Conservation (phyloP, 2,888 invertebrate species). For the Pammene aurita region DNA sequence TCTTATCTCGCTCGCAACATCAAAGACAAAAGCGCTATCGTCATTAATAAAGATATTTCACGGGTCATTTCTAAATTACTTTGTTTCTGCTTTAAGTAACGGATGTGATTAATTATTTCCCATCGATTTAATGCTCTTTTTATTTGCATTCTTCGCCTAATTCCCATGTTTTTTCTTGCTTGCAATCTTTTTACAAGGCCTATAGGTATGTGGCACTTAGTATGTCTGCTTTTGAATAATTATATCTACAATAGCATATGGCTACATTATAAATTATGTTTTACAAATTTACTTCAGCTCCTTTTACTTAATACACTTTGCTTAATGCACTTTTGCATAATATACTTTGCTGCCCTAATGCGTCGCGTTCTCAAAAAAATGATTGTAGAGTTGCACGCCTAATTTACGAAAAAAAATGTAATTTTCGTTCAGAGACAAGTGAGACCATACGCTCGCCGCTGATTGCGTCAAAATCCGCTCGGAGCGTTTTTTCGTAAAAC, state of each 20-base stretch:
- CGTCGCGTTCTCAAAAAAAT: too few species aligned
- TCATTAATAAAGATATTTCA: slow-evolving; percentile 46
- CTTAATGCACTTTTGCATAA: too few species aligned
- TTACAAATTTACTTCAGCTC: too few species aligned
- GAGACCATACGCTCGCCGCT: too few species aligned
- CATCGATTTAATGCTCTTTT: slow-evolving; percentile 24
- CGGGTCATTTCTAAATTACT: slow-evolving; percentile 44
- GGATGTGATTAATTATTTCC: slow-evolving; percentile 18
- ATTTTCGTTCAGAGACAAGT: too few species aligned
- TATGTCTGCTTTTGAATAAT: neutral
- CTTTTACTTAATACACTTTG: too few species aligned
- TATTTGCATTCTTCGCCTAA: slow-evolving; percentile 5
- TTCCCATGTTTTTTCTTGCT: slow-evolving; percentile 12
- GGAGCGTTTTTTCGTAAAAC: too few species aligned
- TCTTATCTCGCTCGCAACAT: slow-evolving; percentile 47
- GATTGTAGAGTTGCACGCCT: too few species aligned
- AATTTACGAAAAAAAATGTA: too few species aligned
- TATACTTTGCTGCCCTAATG: too few species aligned
- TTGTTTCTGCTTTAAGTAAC: slow-evolving; percentile 6
- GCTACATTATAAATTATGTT: neutral
- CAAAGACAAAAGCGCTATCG: slow-evolving; percentile 53
- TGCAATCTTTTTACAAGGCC: neutral
- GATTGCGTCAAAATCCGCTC: too few species aligned
- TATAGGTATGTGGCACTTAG: too few species aligned
- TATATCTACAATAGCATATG: neutral